These are phyloP conservation scores for Drosophila longiperda DNA, from an alignment of 2,888 invertebrate species.

Conservation along the genomic window DNA sequence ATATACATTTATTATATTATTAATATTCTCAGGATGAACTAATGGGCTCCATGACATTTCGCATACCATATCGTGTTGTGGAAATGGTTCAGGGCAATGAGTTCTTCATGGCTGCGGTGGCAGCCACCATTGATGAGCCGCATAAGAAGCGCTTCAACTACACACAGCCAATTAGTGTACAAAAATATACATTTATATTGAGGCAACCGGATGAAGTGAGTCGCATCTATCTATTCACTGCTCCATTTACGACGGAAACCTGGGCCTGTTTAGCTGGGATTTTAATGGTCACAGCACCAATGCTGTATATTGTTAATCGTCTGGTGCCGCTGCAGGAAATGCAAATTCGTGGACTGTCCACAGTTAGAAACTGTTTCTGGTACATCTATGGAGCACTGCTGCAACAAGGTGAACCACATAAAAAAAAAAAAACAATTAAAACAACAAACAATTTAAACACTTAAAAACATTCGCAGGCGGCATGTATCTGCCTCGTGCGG, in stretches of 20 bases:
- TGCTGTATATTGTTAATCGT: slow-evolving; percentile 90
- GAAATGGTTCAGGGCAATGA: slow-evolving; percentile 77
- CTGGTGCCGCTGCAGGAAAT: slow-evolving; percentile 87
- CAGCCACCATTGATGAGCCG: slow-evolving; percentile 82
- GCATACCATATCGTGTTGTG: slow-evolving; percentile 76
- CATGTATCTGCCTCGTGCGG: slow-evolving; percentile 93
- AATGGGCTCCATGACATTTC: slow-evolving; percentile 79
- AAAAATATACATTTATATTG: slow-evolving; percentile 92
- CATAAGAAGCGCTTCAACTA: slow-evolving; percentile 88
- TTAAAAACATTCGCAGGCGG: slow-evolving; percentile 87
- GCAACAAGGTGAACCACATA: slow-evolving; percentile 90
- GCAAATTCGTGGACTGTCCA: slow-evolving; percentile 85
- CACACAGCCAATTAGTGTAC: slow-evolving; percentile 91
- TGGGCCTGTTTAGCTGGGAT: slow-evolving; percentile 92
- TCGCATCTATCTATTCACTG: slow-evolving; percentile 92
- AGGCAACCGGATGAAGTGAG: slow-evolving; percentile 92
- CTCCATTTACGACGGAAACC: slow-evolving; percentile 92
- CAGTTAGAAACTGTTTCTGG: slow-evolving; percentile 85
- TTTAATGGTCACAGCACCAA: slow-evolving; percentile 91
- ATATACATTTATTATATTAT: background rate
- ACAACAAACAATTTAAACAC: background rate
- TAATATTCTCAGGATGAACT: slow-evolving; percentile 65
- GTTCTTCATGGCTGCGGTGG: slow-evolving; percentile 83
- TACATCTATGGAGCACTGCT: slow-evolving; percentile 95
- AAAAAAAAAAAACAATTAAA: background rate